Conservation (phyloP, 2,888 invertebrate species). For the Sesamia inferens region DNA sequence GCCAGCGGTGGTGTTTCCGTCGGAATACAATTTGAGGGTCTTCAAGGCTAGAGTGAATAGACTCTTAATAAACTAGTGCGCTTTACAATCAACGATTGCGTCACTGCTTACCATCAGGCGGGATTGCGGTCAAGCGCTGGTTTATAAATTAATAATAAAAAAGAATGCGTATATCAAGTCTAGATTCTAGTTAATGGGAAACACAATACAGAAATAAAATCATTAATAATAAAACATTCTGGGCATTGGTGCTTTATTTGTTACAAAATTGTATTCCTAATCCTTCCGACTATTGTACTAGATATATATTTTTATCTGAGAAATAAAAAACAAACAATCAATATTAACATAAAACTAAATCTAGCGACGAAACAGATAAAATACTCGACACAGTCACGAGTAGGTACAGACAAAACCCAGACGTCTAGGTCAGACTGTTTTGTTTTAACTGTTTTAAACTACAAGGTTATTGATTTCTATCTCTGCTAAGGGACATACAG, state of each 20-base stretch:
- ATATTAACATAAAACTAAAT: conserved; percentile 10
- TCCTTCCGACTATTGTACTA: background rate
- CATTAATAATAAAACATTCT: background rate
- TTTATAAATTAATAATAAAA: too few relatives aligned
- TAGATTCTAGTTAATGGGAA: background rate
- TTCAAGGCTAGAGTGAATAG: too few relatives aligned
- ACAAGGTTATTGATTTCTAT: background rate
- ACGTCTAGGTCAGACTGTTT: conserved; percentile 32
- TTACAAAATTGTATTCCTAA: too few relatives aligned
- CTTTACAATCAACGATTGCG: too few relatives aligned
- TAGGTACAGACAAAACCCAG: conserved; percentile 23
- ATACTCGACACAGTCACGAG: background rate
- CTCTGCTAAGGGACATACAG: background rate
- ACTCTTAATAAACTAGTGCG: too few relatives aligned
- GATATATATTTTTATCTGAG: too few relatives aligned
- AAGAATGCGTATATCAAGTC: background rate
- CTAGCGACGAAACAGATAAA: conserved; percentile 17
- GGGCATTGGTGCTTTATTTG: background rate
- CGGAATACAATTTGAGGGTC: too few relatives aligned
- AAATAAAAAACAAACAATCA: conserved; percentile 17
- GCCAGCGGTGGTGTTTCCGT: too few relatives aligned
- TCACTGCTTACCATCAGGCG: too few relatives aligned
- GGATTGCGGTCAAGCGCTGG: too few relatives aligned
- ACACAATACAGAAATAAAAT: background rate
- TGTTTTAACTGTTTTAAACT: background rate